phyloP scores from a whole-genome alignment of 2,888 invertebrate genomes.

The Galerucella pusilla region DNA sequence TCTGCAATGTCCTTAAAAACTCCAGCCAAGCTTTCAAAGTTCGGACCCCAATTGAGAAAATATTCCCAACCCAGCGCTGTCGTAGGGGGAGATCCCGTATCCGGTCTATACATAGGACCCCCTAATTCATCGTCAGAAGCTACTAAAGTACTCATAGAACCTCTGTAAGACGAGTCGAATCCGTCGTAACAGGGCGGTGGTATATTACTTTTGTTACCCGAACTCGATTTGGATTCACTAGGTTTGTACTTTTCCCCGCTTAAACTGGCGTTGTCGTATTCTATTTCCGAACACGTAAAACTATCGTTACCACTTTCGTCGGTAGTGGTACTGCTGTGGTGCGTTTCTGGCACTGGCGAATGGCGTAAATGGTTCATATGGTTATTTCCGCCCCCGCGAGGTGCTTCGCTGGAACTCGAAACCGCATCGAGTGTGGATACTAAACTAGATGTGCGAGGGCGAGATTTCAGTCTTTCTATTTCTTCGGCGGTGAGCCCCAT shows the following conservation, averaged over 20 bases:
- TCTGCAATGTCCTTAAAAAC: slow-evolving; percentile 97
- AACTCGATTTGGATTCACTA: slow-evolving; percentile 61
- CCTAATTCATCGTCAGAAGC: slow-evolving; percentile 93
- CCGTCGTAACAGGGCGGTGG: slow-evolving; percentile 87
- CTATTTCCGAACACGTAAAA: slow-evolving; percentile 98
- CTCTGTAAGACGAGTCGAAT: slow-evolving; percentile 93
- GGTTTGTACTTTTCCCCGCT: slow-evolving; percentile 78
- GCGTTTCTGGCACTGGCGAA: slow-evolving; percentile 78
- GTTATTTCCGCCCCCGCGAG: slow-evolving; percentile 74
- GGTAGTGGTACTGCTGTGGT: slow-evolving; percentile 83
- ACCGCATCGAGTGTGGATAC: slow-evolving; percentile 93
- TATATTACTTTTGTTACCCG: slow-evolving; percentile 71
- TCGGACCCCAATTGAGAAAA: slow-evolving; percentile 94
- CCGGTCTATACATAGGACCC: slow-evolving; percentile 81
- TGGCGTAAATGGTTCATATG: slow-evolving; percentile 76
- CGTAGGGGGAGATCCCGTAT: slow-evolving; percentile 80
- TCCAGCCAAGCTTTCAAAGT: slow-evolving; percentile 94
- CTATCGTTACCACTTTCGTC: slow-evolving; percentile 97
- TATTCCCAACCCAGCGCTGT: slow-evolving; percentile 94
- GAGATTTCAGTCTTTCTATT: slow-evolving; percentile 88
- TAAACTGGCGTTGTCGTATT: slow-evolving; percentile 91
- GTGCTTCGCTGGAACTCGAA: slow-evolving; percentile 89
- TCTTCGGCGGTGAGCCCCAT: slow-evolving; percentile 94
- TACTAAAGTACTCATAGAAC: slow-evolving; percentile 91
- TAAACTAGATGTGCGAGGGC: slow-evolving; percentile 89